phyloP scores from a whole-genome alignment of 2,113 vertebrate genomes.

The Microcebus murinus region DNA sequence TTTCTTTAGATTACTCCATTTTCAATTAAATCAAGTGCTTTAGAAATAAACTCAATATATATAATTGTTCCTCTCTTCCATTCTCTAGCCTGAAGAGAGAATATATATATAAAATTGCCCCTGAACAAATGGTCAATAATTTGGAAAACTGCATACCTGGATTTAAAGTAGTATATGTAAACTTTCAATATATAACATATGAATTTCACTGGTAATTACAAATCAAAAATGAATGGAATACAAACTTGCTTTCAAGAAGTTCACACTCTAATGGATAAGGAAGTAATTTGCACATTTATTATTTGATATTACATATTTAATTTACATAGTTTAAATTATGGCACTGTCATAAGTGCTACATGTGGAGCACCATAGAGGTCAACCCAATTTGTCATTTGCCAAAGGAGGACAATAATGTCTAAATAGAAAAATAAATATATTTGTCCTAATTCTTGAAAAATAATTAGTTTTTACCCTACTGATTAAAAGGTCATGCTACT shows the following conservation, averaged over 20 bases:
- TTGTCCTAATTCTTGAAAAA: background rate
- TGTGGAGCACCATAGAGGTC: background rate
- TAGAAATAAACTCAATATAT: background rate
- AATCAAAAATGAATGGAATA: constrained; percentile 28
- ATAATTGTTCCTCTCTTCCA: background rate
- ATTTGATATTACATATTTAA: constrained; percentile 18
- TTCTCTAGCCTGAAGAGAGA: no score
- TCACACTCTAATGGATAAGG: background rate
- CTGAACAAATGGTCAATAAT: background rate
- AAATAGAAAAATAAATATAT: background rate
- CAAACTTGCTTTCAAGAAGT: background rate
- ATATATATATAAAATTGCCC: background rate
- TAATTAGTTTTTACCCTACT: background rate
- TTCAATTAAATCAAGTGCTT: background rate
- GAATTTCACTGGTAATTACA: background rate
- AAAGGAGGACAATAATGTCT: background rate
- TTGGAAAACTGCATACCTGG: background rate
- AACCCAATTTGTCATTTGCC: background rate
- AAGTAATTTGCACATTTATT: constrained; percentile 14
- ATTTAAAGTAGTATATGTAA: background rate
- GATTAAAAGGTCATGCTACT: background rate
- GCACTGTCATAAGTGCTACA: background rate
- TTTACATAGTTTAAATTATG: constrained; percentile 14
- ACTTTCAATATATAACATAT: background rate
- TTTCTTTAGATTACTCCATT: background rate